These are phyloP conservation scores for Athalia circularis DNA, from an alignment of 2,888 invertebrate genomes.

Conservation along the genomic window DNA sequence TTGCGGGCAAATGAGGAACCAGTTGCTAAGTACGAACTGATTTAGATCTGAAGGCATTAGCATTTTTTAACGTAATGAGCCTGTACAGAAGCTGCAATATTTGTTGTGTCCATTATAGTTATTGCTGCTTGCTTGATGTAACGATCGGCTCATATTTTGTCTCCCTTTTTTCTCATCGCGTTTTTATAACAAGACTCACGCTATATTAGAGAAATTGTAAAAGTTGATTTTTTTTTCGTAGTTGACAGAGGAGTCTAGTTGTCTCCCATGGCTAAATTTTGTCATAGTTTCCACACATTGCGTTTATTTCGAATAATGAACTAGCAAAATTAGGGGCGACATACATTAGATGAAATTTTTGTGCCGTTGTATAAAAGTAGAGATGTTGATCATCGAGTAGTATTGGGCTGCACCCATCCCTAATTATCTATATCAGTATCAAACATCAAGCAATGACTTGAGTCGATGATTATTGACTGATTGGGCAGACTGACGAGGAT, in stretches of 20 bases:
- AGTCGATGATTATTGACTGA: constrained; percentile 72
- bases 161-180: neutral
- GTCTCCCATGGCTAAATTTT: neutral
- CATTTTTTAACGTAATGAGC: neutral
- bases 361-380: constrained; percentile 62
- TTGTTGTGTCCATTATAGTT: neutral
- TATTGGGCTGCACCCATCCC: constrained; percentile 57
- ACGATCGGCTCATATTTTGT: constrained; percentile 18
- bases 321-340: constrained; percentile 50
- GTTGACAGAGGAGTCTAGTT: too few species aligned
- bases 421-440: constrained; percentile 61
- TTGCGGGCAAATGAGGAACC: neutral
- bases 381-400: constrained; percentile 59
- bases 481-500: constrained; percentile 94
- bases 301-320: constrained; percentile 12
- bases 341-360: constrained; percentile 60
- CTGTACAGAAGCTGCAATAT: neutral
- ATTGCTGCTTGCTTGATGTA: constrained; percentile 32
- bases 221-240: too few species aligned
- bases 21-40: constrained; percentile 42
- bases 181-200: neutral
- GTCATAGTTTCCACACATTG: neutral
- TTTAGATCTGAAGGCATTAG: constrained; percentile 33
- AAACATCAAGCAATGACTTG: constrained; percentile 62
- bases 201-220: too few species aligned